Conservation (phyloP, 2,113 vertebrate species). For the Syngnathus scovelli region DNA sequence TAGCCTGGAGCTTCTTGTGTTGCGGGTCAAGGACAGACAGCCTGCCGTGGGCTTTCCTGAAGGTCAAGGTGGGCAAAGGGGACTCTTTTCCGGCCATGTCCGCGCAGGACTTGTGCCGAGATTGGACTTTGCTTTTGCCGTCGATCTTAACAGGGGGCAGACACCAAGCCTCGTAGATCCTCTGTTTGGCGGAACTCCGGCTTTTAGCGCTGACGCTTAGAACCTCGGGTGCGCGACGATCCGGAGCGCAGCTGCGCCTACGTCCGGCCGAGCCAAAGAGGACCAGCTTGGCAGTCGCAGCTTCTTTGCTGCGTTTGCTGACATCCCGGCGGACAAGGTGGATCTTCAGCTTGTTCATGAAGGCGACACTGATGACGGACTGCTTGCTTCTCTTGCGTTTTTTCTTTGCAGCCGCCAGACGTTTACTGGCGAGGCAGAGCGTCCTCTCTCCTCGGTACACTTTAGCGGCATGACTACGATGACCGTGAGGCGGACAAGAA, state of each 20-base stretch:
- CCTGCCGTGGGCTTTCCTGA: background rate
- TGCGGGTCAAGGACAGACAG: background rate
- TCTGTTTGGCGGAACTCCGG: background rate
- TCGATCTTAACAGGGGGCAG: background rate
- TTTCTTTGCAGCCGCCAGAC: background rate
- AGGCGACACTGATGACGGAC: background rate
- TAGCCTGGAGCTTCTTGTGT: background rate
- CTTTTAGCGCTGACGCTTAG: background rate
- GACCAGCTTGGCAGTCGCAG: background rate
- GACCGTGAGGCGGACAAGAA: background rate
- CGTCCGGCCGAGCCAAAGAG: background rate
- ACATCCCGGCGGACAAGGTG: background rate
- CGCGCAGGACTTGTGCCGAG: background rate
- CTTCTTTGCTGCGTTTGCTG: background rate
- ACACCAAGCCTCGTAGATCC: background rate
- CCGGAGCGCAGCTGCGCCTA: background rate
- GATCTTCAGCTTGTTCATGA: background rate
- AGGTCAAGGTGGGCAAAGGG: background rate
- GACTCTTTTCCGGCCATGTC: background rate
- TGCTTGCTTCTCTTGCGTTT: background rate
- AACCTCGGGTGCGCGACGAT: background rate
- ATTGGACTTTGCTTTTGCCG: background rate
- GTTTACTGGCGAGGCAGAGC: background rate
- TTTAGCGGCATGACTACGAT: background rate
- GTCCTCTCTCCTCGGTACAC: background rate